Base-by-base conservation (phyloP, 2,888 invertebrate genomes). In the Caradrina clavipalpis region DNA sequence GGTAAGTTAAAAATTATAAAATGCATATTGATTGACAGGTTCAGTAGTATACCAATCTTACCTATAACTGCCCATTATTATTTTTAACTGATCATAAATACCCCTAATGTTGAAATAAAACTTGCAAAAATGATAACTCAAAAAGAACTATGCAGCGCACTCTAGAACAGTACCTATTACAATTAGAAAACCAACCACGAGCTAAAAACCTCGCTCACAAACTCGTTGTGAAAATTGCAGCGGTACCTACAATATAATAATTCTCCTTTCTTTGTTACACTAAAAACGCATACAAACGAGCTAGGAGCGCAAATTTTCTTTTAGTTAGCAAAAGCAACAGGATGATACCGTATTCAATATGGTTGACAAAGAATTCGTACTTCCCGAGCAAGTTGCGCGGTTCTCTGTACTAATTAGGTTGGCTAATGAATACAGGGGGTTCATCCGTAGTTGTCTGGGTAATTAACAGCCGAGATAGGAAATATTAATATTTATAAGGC, bases 401-500 rank as follows among this genome's bases (percentile, higher is more conserved):
- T 90, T 91, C 90, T 91, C 91, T 91, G 87, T 87, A 84, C 88
- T 94, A 94, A 95, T 95, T 92, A 95, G 92, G 91, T 94, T 91
- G 88, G 86, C 88, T 94, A 92, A 94, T 94, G 91, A 94, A 94
- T 92, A 94, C 91, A 90, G 91, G 87, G 72, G 90, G 90, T 90
- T 92, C 90, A 92, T 90, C 91, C 90, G 88, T 91, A 94, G 92
- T 93, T 93, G 91, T 92, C 92, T 90, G 90, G 90, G 88, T 93
- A 94, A 95, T 94, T 94, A 94, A 93, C 92, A 92, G 89, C 92
- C 89, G 88, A 94, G 92, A 93, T 93, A 92, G 90, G 91, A 93
- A 93, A 92, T 94, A 94, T 95, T 95, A 95, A 95, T 94, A 95
- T 94, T 94, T 94, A 94, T 94, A 93, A 94, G 91, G 81, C 81